Conservation (phyloP, 2,113 vertebrate genomes). For the Scomber colias region DNA sequence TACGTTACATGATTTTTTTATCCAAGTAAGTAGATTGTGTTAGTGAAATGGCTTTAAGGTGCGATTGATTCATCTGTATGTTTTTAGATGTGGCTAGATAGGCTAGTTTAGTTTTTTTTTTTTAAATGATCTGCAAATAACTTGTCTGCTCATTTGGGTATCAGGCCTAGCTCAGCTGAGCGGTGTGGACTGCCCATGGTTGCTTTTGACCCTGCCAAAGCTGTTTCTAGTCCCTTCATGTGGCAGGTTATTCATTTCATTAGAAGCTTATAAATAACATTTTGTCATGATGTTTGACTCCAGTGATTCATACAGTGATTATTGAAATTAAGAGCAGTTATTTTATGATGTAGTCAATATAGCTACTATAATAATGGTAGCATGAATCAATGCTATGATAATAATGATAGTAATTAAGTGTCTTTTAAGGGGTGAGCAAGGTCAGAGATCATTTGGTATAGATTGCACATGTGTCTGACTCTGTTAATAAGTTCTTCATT, state of each 20-base stretch:
- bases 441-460: conserved; percentile 6
- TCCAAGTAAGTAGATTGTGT: conserved; percentile 25
- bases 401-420: not conserved
- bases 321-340: not conserved
- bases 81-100: not conserved
- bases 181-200: conserved; percentile 48
- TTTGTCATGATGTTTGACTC: conserved; percentile 8
- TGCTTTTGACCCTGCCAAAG: conserved; percentile 58
- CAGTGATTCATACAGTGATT: not conserved
- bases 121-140: conserved; percentile 18
- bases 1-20: conserved; percentile 14
- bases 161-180: conserved; percentile 77
- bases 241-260: conserved; percentile 15
- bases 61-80: not conserved
- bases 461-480: not conserved
- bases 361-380: conserved; percentile 4
- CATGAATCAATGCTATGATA: conserved; percentile 28
- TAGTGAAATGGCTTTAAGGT: not conserved
- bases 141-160: conserved; percentile 52
- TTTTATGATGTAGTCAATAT: conserved; percentile 26
- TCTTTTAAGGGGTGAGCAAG: conserved; percentile 11
- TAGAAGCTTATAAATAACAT: not conserved
- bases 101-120: conserved; percentile 12
- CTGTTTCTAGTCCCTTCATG: conserved; percentile 35
- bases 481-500: conserved; percentile 24